A percentile compares a stretch with the other conserved stretches of the same genome.
Conservation (phyloP, 2,113 vertebrate species). For the Sisor rabdophorus region DNA sequence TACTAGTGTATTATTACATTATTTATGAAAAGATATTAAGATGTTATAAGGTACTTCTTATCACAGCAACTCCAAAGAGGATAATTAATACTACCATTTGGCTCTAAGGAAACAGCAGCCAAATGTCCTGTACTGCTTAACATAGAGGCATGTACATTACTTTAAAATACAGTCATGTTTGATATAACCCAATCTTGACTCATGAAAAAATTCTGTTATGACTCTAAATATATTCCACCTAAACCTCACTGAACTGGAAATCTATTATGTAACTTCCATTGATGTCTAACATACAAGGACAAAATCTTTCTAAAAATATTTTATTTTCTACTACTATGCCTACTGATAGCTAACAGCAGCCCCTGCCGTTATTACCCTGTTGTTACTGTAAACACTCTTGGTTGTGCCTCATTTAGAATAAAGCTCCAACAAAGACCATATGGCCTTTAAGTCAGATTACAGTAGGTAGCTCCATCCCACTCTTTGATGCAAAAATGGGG, state of each 20-base stretch:
- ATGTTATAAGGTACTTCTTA: background rate
- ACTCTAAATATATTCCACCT: background rate
- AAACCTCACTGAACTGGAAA: background rate
- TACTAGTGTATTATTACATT: background rate
- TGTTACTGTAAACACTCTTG: slow-evolving; percentile 34
- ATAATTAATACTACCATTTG: background rate
- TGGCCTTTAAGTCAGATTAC: slow-evolving; percentile 28
- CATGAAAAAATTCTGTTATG: background rate
- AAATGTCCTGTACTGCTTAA: background rate
- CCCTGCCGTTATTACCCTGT: slow-evolving; percentile 6
- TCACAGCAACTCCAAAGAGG: background rate
- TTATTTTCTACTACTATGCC: slow-evolving; percentile 11
- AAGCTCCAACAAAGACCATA: slow-evolving; percentile 26
- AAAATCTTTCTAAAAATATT: background rate
- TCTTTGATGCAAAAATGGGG: slow-evolving; percentile 38
- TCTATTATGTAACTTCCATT: background rate
- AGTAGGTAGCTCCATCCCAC: slow-evolving; percentile 34
- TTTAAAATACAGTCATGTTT: too few relatives aligned
- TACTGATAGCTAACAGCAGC: slow-evolving; percentile 17
- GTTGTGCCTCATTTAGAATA: slow-evolving; percentile 31
- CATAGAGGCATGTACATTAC: too few relatives aligned
- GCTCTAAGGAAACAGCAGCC: background rate
- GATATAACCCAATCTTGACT: too few relatives aligned
- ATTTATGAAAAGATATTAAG: too few relatives aligned
- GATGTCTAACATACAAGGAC: background rate